Evolutionary conservation across 2,113 vertebrate species (phyloP), one percentile per base, ranked within the genome.

Genomic region (Okapia johnstoni): DNA sequence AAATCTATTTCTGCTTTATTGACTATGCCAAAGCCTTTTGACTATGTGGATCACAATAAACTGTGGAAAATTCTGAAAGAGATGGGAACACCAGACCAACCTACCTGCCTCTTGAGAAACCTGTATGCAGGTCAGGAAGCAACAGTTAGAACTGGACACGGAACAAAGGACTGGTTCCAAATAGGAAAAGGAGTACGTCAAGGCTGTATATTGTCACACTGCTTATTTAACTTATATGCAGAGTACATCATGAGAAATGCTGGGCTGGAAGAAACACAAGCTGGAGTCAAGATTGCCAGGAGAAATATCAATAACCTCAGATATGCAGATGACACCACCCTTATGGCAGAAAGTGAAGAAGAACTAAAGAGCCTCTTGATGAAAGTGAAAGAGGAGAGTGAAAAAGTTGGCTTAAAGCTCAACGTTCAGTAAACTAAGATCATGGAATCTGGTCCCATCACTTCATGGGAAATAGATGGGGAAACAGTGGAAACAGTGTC

Each of bases 331-430:
- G 15, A 63, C 3, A 63, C 3, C 61, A 63, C 15, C 3, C 7
- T 63, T n/a, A 63, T 9, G 15, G 30, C 61, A 63, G 7, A 63
- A 63, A n/a, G 0, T 0, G 0, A 61, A 30, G 13, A 63, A 0
- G 61, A 63, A 63, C 30, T 63, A 9, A n/a, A 33, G 0, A 63
- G 15, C 0, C 61, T 63, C 61, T n/a, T 17, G 61, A 63, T n/a
- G 30, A 63, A 63, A 63, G 7, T 63, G 7, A 63, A 63, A 63
- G 7, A 16, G 3, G 3, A 33, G 3, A 15, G 58, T 30, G 60
- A 33, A 33, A 61, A 33, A 61, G 13, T 33, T 61, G 60, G 14
- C 60, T 61, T 33, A 61, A 63, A 63, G 14, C 14, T 63, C 60
- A 63, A 63, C 60, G 17, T 63, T 63, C 61, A 17, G 3, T 4